A percentile compares a stretch with the other conserved stretches of the same genome.
These are phyloP conservation scores for Myiozetetes cayanensis DNA, from an alignment of 2,113 vertebrate species.

Conservation along the genomic window DNA sequence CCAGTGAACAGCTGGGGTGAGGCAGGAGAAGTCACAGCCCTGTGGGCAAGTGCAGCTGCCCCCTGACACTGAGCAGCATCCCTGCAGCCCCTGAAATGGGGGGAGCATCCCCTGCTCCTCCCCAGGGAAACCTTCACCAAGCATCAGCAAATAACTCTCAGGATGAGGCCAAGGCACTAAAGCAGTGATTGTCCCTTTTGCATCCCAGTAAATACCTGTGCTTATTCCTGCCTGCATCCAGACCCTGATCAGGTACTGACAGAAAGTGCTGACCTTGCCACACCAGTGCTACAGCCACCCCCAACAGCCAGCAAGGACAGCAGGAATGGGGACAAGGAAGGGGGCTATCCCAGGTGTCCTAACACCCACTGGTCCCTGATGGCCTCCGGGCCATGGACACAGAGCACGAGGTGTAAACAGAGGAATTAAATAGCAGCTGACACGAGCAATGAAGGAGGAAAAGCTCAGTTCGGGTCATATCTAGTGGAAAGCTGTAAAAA, in stretches of 20 bases:
- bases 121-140: neutral
- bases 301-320: rapidly evolving
- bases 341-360: neutral
- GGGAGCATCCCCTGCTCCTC: neutral
- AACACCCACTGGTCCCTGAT: rapidly evolving
- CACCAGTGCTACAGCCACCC: neutral
- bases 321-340: neutral
- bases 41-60: neutral
- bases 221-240: neutral
- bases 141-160: neutral
- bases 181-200: neutral
- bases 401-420: neutral
- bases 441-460: neutral
- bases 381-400: neutral
- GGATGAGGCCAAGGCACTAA: neutral
- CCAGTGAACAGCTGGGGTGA: neutral
- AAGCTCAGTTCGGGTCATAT: neutral
- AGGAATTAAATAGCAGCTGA: neutral
- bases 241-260: neutral
- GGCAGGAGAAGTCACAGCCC: neutral
- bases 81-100: rapidly evolving
- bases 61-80: neutral
- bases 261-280: neutral
- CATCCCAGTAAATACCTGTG: neutral
- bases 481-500: neutral